Evolutionary conservation across 2,797 vertebrate species (phyloP).

Genomic region (Aphelocoma californica): DNA sequence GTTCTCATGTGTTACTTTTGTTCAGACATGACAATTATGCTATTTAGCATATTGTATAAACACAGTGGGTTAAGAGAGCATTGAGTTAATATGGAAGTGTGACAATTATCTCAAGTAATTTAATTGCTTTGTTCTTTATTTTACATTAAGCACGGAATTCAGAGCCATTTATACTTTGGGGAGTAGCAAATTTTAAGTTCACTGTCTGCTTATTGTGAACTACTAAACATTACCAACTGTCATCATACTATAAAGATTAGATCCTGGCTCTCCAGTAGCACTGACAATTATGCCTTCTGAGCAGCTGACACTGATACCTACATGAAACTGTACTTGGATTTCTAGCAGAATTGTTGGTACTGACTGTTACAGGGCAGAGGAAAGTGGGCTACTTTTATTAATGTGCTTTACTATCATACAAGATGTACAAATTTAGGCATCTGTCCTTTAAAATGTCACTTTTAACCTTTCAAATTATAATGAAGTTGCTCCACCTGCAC

Average conservation of each 20-base stretch:
- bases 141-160: neutral
- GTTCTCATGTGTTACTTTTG: neutral
- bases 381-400: neutral
- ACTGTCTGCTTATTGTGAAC: neutral
- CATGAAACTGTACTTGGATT: neutral
- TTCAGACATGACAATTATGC: neutral
- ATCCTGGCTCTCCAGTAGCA: neutral
- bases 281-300: neutral
- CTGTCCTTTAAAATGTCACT: neutral
- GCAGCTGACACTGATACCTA: neutral
- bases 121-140: slow-evolving; percentile 15
- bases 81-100: neutral
- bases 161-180: neutral
- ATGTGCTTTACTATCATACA: neutral
- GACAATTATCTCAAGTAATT: neutral
- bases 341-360: neutral
- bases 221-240: neutral
- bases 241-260: neutral
- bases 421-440: neutral
- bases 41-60: slow-evolving; percentile 13
- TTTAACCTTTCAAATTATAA: neutral
- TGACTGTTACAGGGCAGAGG: neutral
- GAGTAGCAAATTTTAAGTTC: neutral
- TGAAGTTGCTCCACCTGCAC: neutral
- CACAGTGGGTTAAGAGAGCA: neutral